Base-by-base conservation (phyloP, 1,140 invertebrate species). In the Cotesia chilonis region DNA sequence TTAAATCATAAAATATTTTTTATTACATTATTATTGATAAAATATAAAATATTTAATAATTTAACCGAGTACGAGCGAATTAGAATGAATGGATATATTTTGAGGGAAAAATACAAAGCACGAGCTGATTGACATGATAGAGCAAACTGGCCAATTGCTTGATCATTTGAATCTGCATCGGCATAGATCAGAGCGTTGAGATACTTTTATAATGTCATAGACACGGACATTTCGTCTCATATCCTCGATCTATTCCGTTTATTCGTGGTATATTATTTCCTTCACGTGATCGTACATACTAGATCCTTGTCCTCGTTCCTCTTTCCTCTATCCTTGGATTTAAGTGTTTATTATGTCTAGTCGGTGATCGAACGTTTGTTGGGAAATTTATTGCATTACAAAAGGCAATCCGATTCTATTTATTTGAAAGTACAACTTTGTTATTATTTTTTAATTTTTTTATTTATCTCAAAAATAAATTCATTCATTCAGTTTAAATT, bases 141-240 rank as follows among this genome's bases (percentile, higher is more conserved):
- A 68, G 82, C 82, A 81, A 85, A 84, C 82, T 86, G 84, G 84
- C 84, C 84, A 86, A 85, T 85, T 83, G 82, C 79, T 80, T 76
- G 81, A 82, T 81, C 83, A 83, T 79, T 79, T 75, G 81, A 83
- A 82, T 78, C 68, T 76, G 78, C 79, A 76, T 78, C 83, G 79
- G 77, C 80, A 75, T 72, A 81, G 79, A 83, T 83, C 78, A 77
- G 71, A 65, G 72, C 71, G 41, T 38, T 54, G 37, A 69, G 79
- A 76, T 81, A 80, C 77, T 68, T 55, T 51, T 71, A 76, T 78
- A 75, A 79, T 75, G 80, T 78, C 77, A 77, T 75, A 47, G 38
- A 28, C 20, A 59, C 9, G 28, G 28, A 28, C 28, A 28, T n/a
- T 59, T 59, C 57, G 5, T 20, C 20, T 59, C 57, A 20, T 20